A percentile compares a stretch with the other conserved stretches of the same genome.
These are phyloP conservation scores for Dynastes grantii DNA, from an alignment of 2,888 invertebrate genomes.

Conservation along the genomic window DNA sequence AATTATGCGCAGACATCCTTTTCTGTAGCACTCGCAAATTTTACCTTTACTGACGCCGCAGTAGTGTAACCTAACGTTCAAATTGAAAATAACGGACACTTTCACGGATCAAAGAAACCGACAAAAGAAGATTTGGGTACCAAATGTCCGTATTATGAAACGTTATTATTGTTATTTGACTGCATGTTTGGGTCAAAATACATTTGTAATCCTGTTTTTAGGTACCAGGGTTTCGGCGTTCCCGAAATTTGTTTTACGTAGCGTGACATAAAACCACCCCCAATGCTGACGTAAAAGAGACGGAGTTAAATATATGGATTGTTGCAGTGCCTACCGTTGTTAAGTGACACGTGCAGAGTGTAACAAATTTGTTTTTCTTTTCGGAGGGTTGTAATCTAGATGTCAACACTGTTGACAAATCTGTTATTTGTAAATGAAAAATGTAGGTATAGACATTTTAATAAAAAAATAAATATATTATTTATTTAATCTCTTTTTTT, in stretches of 20 bases:
- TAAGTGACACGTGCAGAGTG: too few relatives aligned
- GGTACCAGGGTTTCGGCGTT: neutral
- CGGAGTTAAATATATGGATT: too few relatives aligned
- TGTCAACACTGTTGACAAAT: too few relatives aligned
- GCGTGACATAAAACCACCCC: neutral
- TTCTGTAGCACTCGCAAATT: neutral
- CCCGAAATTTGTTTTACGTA: neutral
- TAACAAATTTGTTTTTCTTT: too few relatives aligned
- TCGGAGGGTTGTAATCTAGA: too few relatives aligned
- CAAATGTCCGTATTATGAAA: conserved; percentile 5
- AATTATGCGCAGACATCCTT: neutral
- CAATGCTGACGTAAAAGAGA: too few relatives aligned
- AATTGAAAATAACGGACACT: conserved; percentile 1
- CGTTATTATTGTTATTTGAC: conserved; percentile 13
- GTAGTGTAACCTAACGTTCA: neutral
- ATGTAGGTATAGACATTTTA: too few relatives aligned
- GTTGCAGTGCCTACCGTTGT: too few relatives aligned
- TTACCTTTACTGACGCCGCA: neutral
- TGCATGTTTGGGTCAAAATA: conserved; percentile 22
- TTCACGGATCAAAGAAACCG: neutral
- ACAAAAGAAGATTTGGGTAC: neutral
- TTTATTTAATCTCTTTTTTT: neutral
- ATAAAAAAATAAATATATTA: too few relatives aligned
- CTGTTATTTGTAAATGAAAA: too few relatives aligned
- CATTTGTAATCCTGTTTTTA: conserved; percentile 15